Evolutionary conservation across 2,113 vertebrate species (phyloP), one percentile per base, ranked within the genome.

Genomic region (Excalfactoria chinensis): DNA sequence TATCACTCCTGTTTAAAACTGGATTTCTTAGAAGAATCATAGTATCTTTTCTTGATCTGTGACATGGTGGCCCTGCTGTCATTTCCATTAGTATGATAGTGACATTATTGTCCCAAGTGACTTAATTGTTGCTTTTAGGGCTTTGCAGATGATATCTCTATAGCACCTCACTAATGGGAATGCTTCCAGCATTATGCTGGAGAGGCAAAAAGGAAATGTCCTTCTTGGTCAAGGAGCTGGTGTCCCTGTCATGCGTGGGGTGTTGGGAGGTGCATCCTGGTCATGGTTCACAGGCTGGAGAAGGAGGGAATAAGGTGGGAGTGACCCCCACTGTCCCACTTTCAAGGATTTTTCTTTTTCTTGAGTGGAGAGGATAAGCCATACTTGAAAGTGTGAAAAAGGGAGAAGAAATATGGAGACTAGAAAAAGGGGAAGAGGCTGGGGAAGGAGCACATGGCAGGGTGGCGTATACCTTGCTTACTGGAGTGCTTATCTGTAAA

Each of bases 81-180:
- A 78, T 89, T 91, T 89, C 84, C 81, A 51, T 64, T 71, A 68
- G 69, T 84, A 84, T 71, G 82, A 91, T 83, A 91, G 86, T 62
- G 81, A 83, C 35, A 0, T 87, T 74, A 41, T 92, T 90, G 73
- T 81, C 67, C 3, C 1, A 37, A 32, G 62, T 62, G 73, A 66
- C 66, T 78, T 81, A 64, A 75, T 66, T 37, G 56, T 78, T 84
- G 79, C 82, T 91, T 91, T 59, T 89, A 92, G 46, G 74, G 56
- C 64, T 69, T 86, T 88, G 58, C 69, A 88, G 58, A 81, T 41
- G 12, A 37, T 86, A 71, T 81, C 87, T 83, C 89, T 86, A 58
- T 13, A 88, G 69, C 75, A 80, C 75, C 69, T 93, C 51, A 6
- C 48, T 23, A 49, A 64, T 76, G 53, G 75, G 74, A 96, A 83